These are phyloP conservation scores for Macropodus opercularis DNA, from an alignment of 2,797 vertebrate species.

Conservation along the genomic window DNA sequence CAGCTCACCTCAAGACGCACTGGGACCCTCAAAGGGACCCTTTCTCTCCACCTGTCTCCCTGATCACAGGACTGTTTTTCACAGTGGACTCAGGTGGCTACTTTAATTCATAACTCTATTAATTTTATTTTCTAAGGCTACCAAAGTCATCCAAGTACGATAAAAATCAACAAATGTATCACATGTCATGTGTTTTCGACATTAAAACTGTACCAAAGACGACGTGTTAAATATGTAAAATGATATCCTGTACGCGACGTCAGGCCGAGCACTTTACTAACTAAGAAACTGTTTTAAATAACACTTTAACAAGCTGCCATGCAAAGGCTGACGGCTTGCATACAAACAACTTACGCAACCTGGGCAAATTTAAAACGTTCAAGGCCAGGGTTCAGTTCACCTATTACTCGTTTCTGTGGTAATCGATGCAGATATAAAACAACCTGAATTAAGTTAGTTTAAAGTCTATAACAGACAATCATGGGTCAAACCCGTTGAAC, in stretches of 20 bases:
- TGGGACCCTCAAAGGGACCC: conserved; percentile 72
- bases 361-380: conserved; percentile 34
- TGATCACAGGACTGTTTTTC: conserved; percentile 22
- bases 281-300: conserved; percentile 13
- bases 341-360: conserved; percentile 63
- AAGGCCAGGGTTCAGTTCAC: conserved; percentile 33
- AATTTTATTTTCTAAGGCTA: background rate
- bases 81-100: conserved; percentile 3
- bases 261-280: background rate
- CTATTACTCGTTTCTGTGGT: conserved; percentile 15
- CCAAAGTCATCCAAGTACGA: conserved; percentile 32
- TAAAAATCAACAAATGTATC: conserved; percentile 15
- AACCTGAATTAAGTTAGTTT: background rate
- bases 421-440: conserved; percentile 28
- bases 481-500: background rate
- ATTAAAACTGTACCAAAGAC: conserved; percentile 8
- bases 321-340: conserved; percentile 19
- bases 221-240: background rate
- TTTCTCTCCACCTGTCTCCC: conserved; percentile 32
- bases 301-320: conserved; percentile 14
- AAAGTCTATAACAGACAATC: background rate
- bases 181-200: conserved; percentile 30
- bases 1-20: conserved; percentile 69
- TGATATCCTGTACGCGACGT: conserved; percentile 4
- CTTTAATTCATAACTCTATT: conserved; percentile 52